Conservation (phyloP, 2,888 invertebrate genomes). For the Syrphus vitripennis region DNA sequence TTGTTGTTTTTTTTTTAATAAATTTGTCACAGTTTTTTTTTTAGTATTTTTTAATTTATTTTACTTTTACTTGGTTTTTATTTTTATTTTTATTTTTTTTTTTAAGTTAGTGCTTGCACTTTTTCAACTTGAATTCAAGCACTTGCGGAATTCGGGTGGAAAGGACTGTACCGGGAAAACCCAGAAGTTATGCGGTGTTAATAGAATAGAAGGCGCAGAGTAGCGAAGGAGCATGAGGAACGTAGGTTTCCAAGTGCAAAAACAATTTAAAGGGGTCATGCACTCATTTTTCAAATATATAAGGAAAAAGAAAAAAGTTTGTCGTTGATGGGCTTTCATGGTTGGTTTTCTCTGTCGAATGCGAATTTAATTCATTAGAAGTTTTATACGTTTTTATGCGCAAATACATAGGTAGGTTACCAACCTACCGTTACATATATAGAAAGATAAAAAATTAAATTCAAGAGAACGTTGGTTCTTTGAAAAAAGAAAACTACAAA, state of each 20-base stretch:
- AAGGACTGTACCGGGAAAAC: slow-evolving; percentile 9
- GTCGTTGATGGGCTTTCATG: slow-evolving; percentile 46
- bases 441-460: neutral
- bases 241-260: slow-evolving; percentile 15
- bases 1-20: slow-evolving; percentile 12
- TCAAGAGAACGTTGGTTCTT: neutral
- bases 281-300: slow-evolving; percentile 44
- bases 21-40: slow-evolving; percentile 65
- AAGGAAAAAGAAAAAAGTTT: slow-evolving; percentile 47
- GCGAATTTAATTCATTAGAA: slow-evolving; percentile 43
- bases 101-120: slow-evolving; percentile 27
- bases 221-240: neutral
- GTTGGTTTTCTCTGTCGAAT: slow-evolving; percentile 34
- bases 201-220: neutral
- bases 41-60: slow-evolving; percentile 10
- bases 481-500: neutral
- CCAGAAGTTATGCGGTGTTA: neutral
- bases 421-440: neutral
- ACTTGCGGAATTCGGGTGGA: slow-evolving; percentile 22
- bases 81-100: neutral
- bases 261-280: slow-evolving; percentile 62
- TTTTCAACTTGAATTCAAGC: slow-evolving; percentile 32
- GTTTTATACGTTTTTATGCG: neutral
- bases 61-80: slow-evolving; percentile 25
- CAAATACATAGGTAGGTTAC: neutral